Base-by-base conservation (phyloP, 2,888 invertebrate species). In the Harpalus rubripes region DNA sequence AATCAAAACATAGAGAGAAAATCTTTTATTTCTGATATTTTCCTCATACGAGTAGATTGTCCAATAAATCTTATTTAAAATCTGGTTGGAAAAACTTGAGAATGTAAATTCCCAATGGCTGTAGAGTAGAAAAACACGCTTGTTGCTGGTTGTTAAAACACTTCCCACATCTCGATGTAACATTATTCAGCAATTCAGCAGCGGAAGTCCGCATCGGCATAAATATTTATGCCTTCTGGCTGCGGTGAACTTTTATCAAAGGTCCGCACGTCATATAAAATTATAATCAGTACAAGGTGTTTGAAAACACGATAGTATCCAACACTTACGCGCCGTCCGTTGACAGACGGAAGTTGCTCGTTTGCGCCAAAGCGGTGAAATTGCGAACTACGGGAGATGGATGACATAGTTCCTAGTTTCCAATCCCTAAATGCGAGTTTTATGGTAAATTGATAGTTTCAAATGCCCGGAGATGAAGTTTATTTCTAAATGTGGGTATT, bases 201-300 rank as follows among this genome's bases (percentile, higher is more conserved):
- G 16, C 79, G 61, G 79, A 79, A 44, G 59, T 61, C 79, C 59
- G 61, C 41, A 32, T n/a, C 39, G 79, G 61, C 79, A 79, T 79
- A 59, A 59, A 79, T 79, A 79, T 79, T 79, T 79, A 79, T 79
- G 79, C 32, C 8, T 59, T 59, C 56, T 61, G 16, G 39, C 8
- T 5, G 39, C 59, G 22, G 18, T 12, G 16, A 79, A 61, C 59
- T 79, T 61, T 61, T 79, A 79, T 79, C 79, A 79, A 79, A 79
- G 79, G 59, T 18, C 32, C 61, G 41, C 58, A 15, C 39, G 61
- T 79, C 58, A 79, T 79, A 61, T 79, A 61, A 79, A 79, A 79
- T 79, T 79, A 79, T 79, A 79, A 79, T 79, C 79, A 79, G 59
- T 59, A 79, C 59, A 61, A 79, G 79, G 61, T 61, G 61, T 79